phyloP scores from a whole-genome alignment of 1,140 invertebrate genomes.

The Armadillidium nasatum region DNA sequence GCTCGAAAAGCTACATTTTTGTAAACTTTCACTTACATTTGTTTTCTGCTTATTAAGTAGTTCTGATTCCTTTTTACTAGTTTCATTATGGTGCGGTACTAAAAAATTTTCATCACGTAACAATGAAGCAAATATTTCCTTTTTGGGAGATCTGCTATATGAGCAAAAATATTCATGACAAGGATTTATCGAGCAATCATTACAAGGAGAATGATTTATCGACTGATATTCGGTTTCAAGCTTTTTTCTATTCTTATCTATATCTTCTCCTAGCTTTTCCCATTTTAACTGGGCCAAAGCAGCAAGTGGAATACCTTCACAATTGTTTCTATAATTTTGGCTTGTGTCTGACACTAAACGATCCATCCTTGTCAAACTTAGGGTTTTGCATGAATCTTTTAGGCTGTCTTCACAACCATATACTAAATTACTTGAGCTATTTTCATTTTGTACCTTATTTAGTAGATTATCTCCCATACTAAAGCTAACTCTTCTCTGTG shows the following conservation, averaged over 20 bases:
- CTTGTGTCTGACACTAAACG: too few species aligned
- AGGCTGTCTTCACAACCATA: too few species aligned
- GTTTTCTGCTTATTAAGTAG: neutral
- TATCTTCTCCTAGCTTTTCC: neutral
- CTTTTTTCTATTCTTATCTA: neutral
- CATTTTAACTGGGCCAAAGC: neutral
- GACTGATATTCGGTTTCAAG: neutral
- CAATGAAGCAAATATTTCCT: neutral
- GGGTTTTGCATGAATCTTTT: too few species aligned
- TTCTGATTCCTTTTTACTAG: neutral
- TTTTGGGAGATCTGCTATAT: slow-evolving; percentile 2
- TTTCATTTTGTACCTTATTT: too few species aligned
- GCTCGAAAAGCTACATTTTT: neutral
- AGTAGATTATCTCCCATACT: neutral
- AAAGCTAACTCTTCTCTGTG: neutral
- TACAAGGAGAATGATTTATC: neutral
- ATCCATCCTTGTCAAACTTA: too few species aligned
- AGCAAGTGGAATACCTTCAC: neutral
- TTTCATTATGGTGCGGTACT: neutral
- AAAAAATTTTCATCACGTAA: neutral
- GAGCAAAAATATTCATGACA: slow-evolving; percentile 4
- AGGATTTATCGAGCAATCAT: neutral
- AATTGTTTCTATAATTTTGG: too few species aligned
- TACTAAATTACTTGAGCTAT: too few species aligned
- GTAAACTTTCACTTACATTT: neutral